Base-by-base conservation (phyloP, 2,888 invertebrate species). In the Cheiracanthium punctorium region DNA sequence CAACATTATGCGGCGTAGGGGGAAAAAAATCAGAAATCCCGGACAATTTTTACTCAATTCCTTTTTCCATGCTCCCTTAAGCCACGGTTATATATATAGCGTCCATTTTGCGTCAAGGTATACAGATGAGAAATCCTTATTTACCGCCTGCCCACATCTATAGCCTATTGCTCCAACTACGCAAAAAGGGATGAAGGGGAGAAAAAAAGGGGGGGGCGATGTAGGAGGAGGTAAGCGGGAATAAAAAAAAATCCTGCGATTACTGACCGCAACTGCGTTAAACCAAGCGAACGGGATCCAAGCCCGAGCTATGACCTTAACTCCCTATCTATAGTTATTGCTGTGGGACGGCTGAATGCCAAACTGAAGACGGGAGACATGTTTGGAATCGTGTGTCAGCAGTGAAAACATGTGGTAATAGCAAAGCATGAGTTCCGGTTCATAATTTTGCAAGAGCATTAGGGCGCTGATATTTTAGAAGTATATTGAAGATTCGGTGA, bases 211-310 rank as follows among this genome's bases (percentile, higher is more conserved):
- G 75, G 41, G n/a, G 28, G 17, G 10, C 14, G 30, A 48, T 32
- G 71, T 33, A n/a, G n/a, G n/a, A n/a, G n/a, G n/a, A n/a, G n/a
- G 58, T 17, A 58, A 58, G 58, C 8, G 24, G 12, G 24, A 2
- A 24, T 24, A 58, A 58, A 58, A 58, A 58, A 67, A 48, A 67
- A 71, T 71, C 64, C 48, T 32, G 65, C 79, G 84, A 85, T 85
- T 85, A 79, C 74, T 85, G 84, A 85, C 84, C 84, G 74, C 84
- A 85, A 85, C 84, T 69, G 79, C 52, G 84, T 85, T 85, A 85
- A 85, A 80, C 79, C 84, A 80, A 85, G 79, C 84, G 79, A 48
- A 58, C 73, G 69, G 77, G 73, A 79, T 85, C 84, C 74, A 24
- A 48, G 30, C 64, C 33, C 32, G 17, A 29, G 24, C 58, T 33